Evolutionary conservation across 2,888 invertebrate species (phyloP), one percentile per base, ranked within the genome.

Genomic region (Tinea trinotella): DNA sequence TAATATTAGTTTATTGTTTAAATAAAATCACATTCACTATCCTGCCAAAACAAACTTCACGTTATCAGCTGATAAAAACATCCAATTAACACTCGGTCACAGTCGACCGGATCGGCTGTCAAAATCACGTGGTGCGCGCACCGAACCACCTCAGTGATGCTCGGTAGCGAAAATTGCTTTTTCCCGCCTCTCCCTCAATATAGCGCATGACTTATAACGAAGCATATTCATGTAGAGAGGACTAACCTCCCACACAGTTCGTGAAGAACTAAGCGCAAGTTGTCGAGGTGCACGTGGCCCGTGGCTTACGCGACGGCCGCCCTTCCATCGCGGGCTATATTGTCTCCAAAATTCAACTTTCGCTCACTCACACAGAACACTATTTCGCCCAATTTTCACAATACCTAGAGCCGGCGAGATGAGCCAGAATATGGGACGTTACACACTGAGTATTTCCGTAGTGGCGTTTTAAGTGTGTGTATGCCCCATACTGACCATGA

Each of bases 191-290:
- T 60, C 66, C 66, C 64, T 68, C 67, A 60, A 58, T 61, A 72
- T 61, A 71, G 74, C 83, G 77, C 80, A 78, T 79, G 81, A 71
- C 82, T 76, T 72, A 44, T 30, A 68, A 70, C 68, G 67, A 62
- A 72, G 70, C 73, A 76, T 74, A 76, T 68, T 76, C 80, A 79
- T 77, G 77, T 78, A 81, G 75, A 54, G 50, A 79, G 74, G 78
- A 82, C 83, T 82, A 80, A 74, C 83, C 84, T 82, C 83, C 80
- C 76, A 84, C 83, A 83, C 80, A 75, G 83, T 81, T 83, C 75
- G 82, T 76, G 82, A 83, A 83, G 83, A 85, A 85, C 84, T 70
- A 70, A 70, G 74, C 83, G 83, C 81, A 82, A 84, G 79, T 82
- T 77, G 74, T 76, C 72, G 78, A 73, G 71, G 71, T 75, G 82